Conservation (phyloP, 2,797 vertebrate genomes). For the Chaetophractus vellerosus region DNA sequence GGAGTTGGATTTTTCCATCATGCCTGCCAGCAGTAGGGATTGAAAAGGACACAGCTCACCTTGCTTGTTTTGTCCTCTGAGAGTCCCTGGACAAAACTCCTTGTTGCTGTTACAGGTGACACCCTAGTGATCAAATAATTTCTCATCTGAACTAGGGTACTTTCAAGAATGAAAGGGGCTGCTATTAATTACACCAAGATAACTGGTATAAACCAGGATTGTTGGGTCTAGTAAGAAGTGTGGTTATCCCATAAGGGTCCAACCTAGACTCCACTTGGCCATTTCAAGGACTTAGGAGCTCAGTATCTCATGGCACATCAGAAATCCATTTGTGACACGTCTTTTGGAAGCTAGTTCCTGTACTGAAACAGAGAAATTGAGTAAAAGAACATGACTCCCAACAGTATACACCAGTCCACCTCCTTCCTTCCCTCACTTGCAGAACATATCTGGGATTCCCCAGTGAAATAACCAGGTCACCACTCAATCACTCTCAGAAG, state of each 20-base stretch:
- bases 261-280: neutral
- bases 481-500: neutral
- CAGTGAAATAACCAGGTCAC: neutral
- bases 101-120: neutral
- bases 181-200: neutral
- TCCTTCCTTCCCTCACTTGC: neutral
- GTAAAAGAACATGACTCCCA: neutral
- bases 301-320: neutral
- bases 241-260: neutral
- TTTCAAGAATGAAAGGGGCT: neutral
- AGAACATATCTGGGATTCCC: too few species aligned
- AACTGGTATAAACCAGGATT: neutral
- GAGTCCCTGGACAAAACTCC: neutral
- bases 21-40: neutral
- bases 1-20: neutral
- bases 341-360: neutral
- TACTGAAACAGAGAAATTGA: neutral
- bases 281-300: conserved; percentile 13
- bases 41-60: neutral
- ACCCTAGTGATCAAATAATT: neutral
- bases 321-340: neutral
- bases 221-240: neutral
- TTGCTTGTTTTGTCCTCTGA: neutral
- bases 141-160: neutral
- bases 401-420: neutral